A percentile compares a stretch with the other conserved stretches of the same genome.
These are phyloP conservation scores for Cecidostiba fungosa DNA, from an alignment of 2,888 invertebrate genomes.

Conservation along the genomic window DNA sequence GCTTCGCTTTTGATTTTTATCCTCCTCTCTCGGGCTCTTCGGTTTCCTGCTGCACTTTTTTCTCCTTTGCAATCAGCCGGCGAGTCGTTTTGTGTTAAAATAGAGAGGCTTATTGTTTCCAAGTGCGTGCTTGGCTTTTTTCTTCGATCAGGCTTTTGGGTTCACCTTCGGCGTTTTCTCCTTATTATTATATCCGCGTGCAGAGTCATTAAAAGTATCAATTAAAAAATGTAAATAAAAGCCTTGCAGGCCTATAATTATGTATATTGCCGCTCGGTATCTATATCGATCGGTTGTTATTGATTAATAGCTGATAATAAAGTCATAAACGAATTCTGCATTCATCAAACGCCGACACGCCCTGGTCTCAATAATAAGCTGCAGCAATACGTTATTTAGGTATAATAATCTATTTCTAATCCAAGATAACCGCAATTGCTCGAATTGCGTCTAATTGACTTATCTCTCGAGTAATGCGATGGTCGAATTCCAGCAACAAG, in stretches of 20 bases:
- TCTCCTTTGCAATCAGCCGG: neutral
- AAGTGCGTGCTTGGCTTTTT: too few relatives aligned
- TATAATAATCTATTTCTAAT: neutral
- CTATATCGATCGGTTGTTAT: too few relatives aligned
- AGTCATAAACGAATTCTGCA: neutral
- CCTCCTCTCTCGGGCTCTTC: neutral
- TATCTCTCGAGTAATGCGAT: neutral
- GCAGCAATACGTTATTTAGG: neutral
- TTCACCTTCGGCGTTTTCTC: too few relatives aligned
- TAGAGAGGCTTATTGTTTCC: too few relatives aligned
- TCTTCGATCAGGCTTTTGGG: too few relatives aligned
- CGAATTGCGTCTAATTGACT: neutral
- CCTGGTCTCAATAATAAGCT: too few relatives aligned
- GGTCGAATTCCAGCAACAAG: neutral
- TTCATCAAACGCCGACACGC: neutral
- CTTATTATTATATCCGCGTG: too few relatives aligned
- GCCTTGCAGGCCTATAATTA: too few relatives aligned
- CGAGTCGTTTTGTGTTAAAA: neutral
- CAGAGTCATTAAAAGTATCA: too few relatives aligned
- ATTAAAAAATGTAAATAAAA: too few relatives aligned
- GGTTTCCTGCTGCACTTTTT: conserved; percentile 22
- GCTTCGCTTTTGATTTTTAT: conserved; percentile 12
- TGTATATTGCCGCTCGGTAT: too few relatives aligned
- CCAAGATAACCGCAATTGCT: neutral
- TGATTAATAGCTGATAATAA: too few relatives aligned